A percentile compares a stretch with the other conserved stretches of the same genome.
Evolutionary conservation across 1,140 invertebrate species (phyloP).

Genomic region (Hyphantria cunea): DNA sequence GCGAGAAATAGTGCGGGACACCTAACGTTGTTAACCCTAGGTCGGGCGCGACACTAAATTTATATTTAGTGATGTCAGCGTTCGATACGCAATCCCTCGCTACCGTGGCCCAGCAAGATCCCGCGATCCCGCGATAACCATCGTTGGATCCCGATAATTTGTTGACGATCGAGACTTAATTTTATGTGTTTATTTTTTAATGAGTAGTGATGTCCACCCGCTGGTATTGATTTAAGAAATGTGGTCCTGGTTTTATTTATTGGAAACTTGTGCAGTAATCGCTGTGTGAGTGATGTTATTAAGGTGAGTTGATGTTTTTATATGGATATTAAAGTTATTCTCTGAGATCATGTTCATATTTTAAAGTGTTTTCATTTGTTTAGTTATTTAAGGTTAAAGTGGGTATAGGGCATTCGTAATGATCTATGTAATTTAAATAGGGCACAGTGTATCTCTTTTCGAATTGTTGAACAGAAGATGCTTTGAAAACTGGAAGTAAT

Average conservation of each 20-base stretch:
- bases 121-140: slow-evolving; percentile 32
- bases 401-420: no score
- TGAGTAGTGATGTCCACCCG: slow-evolving; percentile 26
- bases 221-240: slow-evolving; percentile 16
- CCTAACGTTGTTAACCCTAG: slow-evolving; percentile 49
- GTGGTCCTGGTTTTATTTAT: neutral
- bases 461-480: no score
- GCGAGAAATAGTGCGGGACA: slow-evolving; percentile 59
- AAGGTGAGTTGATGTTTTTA: neutral
- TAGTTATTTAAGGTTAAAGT: no score
- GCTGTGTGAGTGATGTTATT: slow-evolving; percentile 3
- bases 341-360: no score
- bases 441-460: no score
- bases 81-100: slow-evolving; percentile 33
- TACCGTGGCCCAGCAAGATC: slow-evolving; percentile 33
- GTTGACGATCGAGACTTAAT: slow-evolving; percentile 31
- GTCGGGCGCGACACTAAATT: slow-evolving; percentile 34
- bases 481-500: no score
- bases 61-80: slow-evolving; percentile 37
- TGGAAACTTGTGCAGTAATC: slow-evolving; percentile 1
- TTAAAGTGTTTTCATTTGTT: no score
- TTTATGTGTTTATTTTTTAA: slow-evolving; percentile 33
- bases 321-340: no score
- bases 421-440: no score
- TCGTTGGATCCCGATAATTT: slow-evolving; percentile 29